Evolutionary conservation across 2,113 vertebrate species (phyloP), one percentile per base, ranked within the genome.

Genomic region (Chionis minor): DNA sequence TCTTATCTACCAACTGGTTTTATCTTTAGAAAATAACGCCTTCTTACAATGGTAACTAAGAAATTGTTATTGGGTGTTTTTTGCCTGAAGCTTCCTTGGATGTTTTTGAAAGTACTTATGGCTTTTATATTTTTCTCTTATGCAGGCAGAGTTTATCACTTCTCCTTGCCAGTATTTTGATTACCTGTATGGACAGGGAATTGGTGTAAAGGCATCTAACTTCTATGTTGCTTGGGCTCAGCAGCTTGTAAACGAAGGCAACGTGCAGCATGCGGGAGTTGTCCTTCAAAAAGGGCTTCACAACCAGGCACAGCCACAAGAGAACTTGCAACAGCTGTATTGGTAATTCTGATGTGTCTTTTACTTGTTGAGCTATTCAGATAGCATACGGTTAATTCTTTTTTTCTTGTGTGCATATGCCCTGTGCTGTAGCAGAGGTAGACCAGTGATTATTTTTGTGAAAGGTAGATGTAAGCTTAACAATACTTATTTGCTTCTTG

Each of bases 181-280:
- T 27, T 96, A 85, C 87, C 74, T 97, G 35, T 52, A 91, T 0
- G 74, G 78, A 12, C 81, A 93, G 33, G 96, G 94, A 21, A 21
- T 96, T 0, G 96, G 94, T 11, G 11, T 8, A 8, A 77, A 56
- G n/a, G 18, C 4, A 13, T 94, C 96, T 0, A 45, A 42, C 54
- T 91, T 97, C 87, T 97, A 95, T 3, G 4, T 73, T 19, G 94
- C 94, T 21, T 96, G 96, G 96, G 96, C 96, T 87, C 93, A 61
- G 92, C 78, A 88, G 45, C 87, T 97, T 9, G 15, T 82, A 21
- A 67, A 28, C 0, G 94, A 97, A 33, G 96, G 90, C 9, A 65
- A 94, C 0, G 20, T 58, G 62, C 90, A 80, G 84, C 22, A 32
- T 16, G 96, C 95, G 7, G 62, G 27, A 45, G 78, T 30, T 61